phyloP scores from a whole-genome alignment of 2,113 vertebrate species.

The Callipepla squamata region DNA sequence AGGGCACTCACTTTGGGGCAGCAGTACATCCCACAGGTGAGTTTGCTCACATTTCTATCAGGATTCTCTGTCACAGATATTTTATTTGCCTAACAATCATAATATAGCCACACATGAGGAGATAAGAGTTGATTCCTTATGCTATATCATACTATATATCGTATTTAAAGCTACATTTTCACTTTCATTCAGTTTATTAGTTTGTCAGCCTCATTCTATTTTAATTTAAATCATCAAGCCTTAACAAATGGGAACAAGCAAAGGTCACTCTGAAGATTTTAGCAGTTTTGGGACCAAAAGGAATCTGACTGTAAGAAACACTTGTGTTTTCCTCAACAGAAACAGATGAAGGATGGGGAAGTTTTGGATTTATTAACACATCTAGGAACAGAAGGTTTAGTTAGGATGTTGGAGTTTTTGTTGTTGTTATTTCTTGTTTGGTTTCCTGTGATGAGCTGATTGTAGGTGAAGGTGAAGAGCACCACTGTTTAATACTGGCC shows the following conservation, averaged over 20 bases:
- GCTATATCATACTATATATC: neutral
- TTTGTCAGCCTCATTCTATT: conserved; percentile 24
- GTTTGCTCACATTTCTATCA: conserved; percentile 27
- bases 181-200: conserved; percentile 29
- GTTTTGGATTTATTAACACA: neutral
- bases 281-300: conserved; percentile 41
- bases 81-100: conserved; percentile 24
- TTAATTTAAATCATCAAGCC: conserved; percentile 35
- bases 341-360: neutral
- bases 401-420: neutral
- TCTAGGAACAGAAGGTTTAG: neutral
- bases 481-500: neutral
- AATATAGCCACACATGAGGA: neutral
- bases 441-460: conserved; percentile 18
- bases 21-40: conserved; percentile 37
- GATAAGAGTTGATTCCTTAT: neutral
- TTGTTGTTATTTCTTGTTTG: neutral
- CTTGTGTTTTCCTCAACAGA: neutral
- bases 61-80: neutral
- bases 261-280: conserved; percentile 41
- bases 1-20: conserved; percentile 10
- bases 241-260: neutral
- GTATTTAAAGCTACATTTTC: conserved; percentile 1
- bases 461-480: neutral
- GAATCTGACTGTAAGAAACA: conserved; percentile 30